A percentile compares a stretch with the other conserved stretches of the same genome.
Evolutionary conservation across 2,113 vertebrate species (phyloP).

Genomic region (Calcarius ornatus): DNA sequence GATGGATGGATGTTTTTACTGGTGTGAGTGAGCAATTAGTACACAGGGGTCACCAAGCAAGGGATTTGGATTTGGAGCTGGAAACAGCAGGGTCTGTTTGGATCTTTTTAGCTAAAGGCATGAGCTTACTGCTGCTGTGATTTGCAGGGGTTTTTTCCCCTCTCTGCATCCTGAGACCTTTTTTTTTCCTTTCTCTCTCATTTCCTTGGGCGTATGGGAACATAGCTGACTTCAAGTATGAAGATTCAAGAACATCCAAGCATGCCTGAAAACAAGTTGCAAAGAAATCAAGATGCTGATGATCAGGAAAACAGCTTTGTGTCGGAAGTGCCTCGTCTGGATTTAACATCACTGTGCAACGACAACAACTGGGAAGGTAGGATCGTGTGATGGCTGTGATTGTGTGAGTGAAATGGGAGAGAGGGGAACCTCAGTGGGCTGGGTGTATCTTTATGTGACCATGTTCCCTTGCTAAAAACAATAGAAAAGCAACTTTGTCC

Average conservation of each 20-base stretch:
- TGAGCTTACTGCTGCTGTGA: slow-evolving; percentile 50
- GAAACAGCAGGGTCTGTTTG: background rate
- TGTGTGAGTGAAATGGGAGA: background rate
- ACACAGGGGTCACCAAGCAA: slow-evolving; percentile 18
- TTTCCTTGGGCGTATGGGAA: slow-evolving; percentile 36
- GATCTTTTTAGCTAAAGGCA: slow-evolving; percentile 55
- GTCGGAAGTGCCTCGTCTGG: slow-evolving; percentile 83
- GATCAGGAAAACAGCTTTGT: slow-evolving; percentile 76
- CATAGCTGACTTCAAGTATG: slow-evolving; percentile 84
- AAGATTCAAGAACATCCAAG: slow-evolving; percentile 92
- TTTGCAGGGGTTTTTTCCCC: background rate
- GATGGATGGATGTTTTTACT: slow-evolving; percentile 74
- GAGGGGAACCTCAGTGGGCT: background rate
- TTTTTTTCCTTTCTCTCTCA: background rate
- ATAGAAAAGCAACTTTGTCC: background rate
- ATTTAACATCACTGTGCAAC: slow-evolving; percentile 84
- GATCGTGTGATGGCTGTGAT: background rate
- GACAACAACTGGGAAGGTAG: slow-evolving; percentile 92
- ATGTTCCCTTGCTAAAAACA: background rate
- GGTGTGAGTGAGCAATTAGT: slow-evolving; percentile 64
- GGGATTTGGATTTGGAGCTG: slow-evolving; percentile 5
- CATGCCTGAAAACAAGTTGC: slow-evolving; percentile 77
- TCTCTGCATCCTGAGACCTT: background rate
- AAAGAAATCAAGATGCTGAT: slow-evolving; percentile 72
- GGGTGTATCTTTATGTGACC: background rate